A percentile compares a stretch with the other conserved stretches of the same genome.
Evolutionary conservation across 2,797 vertebrate genomes (phyloP).

Genomic region (Cheirogaleus major): DNA sequence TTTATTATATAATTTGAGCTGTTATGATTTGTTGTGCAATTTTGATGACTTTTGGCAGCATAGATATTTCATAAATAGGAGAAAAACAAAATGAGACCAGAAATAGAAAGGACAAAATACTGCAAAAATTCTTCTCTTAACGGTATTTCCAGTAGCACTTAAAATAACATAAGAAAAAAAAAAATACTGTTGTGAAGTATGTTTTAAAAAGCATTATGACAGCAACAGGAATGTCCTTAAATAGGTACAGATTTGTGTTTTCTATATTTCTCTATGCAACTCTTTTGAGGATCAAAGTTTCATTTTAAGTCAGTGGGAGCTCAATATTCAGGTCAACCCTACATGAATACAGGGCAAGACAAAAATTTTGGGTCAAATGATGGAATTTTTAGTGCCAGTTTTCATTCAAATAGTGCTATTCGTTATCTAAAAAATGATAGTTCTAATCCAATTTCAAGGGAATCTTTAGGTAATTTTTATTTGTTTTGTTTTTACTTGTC

Average conservation of each 20-base stretch:
- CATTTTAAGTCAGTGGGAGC: conserved; percentile 66
- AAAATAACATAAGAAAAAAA: conserved; percentile 73
- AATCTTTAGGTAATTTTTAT: neutral
- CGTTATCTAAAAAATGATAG: conserved; percentile 17
- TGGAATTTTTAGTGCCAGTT: conserved; percentile 51
- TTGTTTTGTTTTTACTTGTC: neutral
- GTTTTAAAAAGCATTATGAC: conserved; percentile 64
- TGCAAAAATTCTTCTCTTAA: conserved; percentile 47
- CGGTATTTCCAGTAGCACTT: conserved; percentile 72
- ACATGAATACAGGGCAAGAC: conserved; percentile 44
- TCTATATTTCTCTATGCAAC: conserved; percentile 15
- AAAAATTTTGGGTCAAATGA: conserved; percentile 67
- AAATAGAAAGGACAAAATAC: conserved; percentile 70
- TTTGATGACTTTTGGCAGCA: conserved; percentile 70
- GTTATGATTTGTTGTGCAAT: conserved; percentile 45
- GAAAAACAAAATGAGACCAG: conserved; percentile 54
- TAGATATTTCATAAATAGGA: conserved; percentile 70
- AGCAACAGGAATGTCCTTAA: conserved; percentile 58
- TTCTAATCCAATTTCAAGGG: conserved; percentile 1
- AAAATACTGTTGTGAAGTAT: conserved; percentile 55
- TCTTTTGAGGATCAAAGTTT: conserved; percentile 74
- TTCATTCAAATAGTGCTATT: conserved; percentile 39
- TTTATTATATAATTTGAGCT: conserved; percentile 47
- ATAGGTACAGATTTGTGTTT: conserved; percentile 69
- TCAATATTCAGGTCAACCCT: conserved; percentile 56